Percentiles rank a stretch among this genome's conserved stretches.
These are phyloP conservation scores for Drosophila lacteicornis DNA, from an alignment of 1,140 invertebrate species.

Conservation along the genomic window DNA sequence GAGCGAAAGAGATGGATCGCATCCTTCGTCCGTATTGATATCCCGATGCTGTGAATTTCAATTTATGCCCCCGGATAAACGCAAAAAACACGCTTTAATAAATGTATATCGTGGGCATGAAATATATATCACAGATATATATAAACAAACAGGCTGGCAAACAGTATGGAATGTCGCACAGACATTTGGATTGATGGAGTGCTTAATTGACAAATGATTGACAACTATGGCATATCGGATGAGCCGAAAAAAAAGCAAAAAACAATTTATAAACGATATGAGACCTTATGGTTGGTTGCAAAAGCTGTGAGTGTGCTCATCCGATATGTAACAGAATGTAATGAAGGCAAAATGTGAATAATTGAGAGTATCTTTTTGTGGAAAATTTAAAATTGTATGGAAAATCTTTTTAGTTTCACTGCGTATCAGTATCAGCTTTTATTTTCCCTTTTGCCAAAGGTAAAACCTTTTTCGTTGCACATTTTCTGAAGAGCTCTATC, in stretches of 20 bases:
- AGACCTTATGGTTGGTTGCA: conserved; percentile 10
- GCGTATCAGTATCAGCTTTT: not conserved
- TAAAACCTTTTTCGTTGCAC: not conserved
- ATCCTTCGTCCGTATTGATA: conserved; percentile 28
- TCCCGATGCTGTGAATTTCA: conserved; percentile 71
- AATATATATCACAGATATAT: conserved; percentile 49
- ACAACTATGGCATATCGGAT: conserved; percentile 54
- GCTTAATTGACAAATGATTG: conserved; percentile 79
- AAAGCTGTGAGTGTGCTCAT: not conserved
- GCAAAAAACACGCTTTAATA: conserved; percentile 24
- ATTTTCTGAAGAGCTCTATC: conserved; percentile 28
- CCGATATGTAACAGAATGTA: conserved; percentile 2
- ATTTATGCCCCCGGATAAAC: conserved; percentile 53
- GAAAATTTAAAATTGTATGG: not conserved
- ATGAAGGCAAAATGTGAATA: conserved; percentile 21
- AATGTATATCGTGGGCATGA: conserved; percentile 22
- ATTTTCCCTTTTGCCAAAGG: not conserved
- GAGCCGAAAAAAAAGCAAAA: conserved; percentile 28
- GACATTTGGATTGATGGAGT: conserved; percentile 60
- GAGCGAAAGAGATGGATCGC: conserved; percentile 21
- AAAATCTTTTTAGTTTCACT: not conserved
- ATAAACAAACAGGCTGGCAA: conserved; percentile 34
- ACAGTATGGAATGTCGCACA: conserved; percentile 32
- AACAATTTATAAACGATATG: conserved; percentile 23
- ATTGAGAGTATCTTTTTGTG: conserved; percentile 10